Evolutionary conservation across 2,113 vertebrate genomes (phyloP), one percentile per base, ranked within the genome.

Genomic region (Hippocampus zosterae): DNA sequence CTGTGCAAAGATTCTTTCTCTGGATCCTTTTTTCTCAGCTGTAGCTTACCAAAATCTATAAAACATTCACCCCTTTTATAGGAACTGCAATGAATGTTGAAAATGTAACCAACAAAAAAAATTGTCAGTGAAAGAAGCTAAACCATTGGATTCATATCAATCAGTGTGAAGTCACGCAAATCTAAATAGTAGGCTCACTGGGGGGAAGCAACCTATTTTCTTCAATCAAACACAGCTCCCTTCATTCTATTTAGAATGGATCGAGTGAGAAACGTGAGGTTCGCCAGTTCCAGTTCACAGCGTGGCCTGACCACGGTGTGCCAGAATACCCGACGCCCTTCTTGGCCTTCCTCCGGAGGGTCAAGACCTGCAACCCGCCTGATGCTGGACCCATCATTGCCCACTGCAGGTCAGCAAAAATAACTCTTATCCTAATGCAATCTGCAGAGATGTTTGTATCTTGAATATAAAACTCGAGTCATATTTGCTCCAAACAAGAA

Each of bases 271-370:
- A 99, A 82, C 90, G 97, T 0, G 97, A 99, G 77, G 96, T 98
- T 3, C 95, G 97, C 42, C 97, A 98, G 91, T 99, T 99, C 92
- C 97, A 99, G 92, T 99, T 99, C 89, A 99, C 96, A 0, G 97
- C 96, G 0, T 99, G 97, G 97, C 97, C 97, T 0, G 97, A 99
- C 88, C 97, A 99, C 0, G 97, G 97, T 0, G 97, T 98, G 0
- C 97, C 96, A 0, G 97, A 99, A 79, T 99, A 99, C 71, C 97
- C 97, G 0, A 99, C 97, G 0, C 97, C 97, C 0, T 98, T 99
- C 93, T 89, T 99, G 89, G 97, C 97, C 15, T 99, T 99, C 82
- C 93, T 99, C 56, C 92, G 97, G 25, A 85, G 97, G 72, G 97
- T 99, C 55, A 99, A 99, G 89, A 96, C 96, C 70, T 99, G 97